Evolutionary conservation across 2,113 vertebrate genomes (phyloP).

Genomic region (Tetrax tetrax): DNA sequence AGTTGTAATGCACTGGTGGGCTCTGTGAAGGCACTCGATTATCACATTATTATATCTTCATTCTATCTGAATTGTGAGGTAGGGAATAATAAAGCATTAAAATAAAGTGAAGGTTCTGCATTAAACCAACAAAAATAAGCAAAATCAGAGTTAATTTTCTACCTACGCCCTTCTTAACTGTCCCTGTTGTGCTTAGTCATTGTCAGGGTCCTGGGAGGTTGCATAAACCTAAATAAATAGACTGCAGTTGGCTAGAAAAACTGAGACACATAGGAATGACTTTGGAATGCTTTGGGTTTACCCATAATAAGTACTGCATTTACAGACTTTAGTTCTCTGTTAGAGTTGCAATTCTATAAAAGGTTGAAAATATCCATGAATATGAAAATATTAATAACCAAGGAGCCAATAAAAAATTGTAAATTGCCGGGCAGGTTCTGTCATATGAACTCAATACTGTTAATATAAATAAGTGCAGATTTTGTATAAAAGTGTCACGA

Average conservation of each 20-base stretch:
- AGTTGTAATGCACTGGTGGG: constrained; percentile 41
- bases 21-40: constrained; percentile 57
- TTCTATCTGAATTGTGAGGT: constrained; percentile 25
- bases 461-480: not conserved
- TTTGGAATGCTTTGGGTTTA: constrained; percentile 37
- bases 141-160: constrained; percentile 42
- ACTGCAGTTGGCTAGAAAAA: constrained; percentile 17
- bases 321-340: not conserved
- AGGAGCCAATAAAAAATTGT: not conserved
- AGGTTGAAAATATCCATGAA: not conserved
- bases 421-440: not conserved
- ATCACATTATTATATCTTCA: constrained; percentile 27
- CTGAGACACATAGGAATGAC: not conserved
- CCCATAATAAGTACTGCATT: not conserved
- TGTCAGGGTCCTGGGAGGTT: constrained; percentile 38
- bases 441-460: not conserved
- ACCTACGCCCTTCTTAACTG: constrained; percentile 25
- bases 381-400: constrained; percentile 31
- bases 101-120: constrained; percentile 31
- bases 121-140: constrained; percentile 32
- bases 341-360: not conserved
- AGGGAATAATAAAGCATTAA: constrained; percentile 23
- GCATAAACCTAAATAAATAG: constrained; percentile 56
- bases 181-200: constrained; percentile 60
- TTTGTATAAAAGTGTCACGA: not conserved